Evolutionary conservation across 2,113 vertebrate species (phyloP).

Genomic region (Arizona elegans): DNA sequence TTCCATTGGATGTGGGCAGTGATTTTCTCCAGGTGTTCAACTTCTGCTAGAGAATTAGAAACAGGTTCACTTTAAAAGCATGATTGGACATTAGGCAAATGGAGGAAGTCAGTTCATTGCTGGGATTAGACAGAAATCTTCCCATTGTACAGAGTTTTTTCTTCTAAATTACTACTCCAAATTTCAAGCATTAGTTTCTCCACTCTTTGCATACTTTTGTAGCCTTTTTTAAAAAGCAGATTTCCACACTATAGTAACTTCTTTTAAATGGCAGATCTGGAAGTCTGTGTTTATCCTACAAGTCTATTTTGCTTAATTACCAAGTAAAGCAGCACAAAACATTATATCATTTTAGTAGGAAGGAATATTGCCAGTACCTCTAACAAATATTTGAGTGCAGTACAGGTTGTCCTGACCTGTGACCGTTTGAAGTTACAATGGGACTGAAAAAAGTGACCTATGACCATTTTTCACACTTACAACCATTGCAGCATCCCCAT

Average conservation of each 20-base stretch:
- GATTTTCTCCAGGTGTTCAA: not conserved
- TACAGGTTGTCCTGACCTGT: not conserved
- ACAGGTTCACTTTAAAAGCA: not conserved
- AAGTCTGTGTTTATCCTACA: not conserved
- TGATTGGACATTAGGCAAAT: not conserved
- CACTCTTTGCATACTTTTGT: not conserved
- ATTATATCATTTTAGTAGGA: not conserved
- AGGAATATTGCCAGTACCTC: not conserved
- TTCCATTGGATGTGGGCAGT: slow-evolving; percentile 15
- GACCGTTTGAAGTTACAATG: too few species aligned
- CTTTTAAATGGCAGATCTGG: not conserved
- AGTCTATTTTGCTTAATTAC: not conserved
- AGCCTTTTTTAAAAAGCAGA: not conserved
- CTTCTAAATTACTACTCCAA: not conserved
- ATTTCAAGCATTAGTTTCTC: not conserved
- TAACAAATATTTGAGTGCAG: not conserved
- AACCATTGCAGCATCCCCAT: too few species aligned
- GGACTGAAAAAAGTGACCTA: too few species aligned
- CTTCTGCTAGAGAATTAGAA: not conserved
- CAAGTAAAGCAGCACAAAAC: not conserved
- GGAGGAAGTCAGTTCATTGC: not conserved
- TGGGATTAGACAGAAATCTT: not conserved
- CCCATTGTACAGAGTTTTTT: not conserved
- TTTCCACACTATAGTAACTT: not conserved
- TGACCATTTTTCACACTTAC: too few species aligned